Base-by-base conservation (phyloP, 2,113 vertebrate species). In the Sinocyclocheilus grahami region DNA sequence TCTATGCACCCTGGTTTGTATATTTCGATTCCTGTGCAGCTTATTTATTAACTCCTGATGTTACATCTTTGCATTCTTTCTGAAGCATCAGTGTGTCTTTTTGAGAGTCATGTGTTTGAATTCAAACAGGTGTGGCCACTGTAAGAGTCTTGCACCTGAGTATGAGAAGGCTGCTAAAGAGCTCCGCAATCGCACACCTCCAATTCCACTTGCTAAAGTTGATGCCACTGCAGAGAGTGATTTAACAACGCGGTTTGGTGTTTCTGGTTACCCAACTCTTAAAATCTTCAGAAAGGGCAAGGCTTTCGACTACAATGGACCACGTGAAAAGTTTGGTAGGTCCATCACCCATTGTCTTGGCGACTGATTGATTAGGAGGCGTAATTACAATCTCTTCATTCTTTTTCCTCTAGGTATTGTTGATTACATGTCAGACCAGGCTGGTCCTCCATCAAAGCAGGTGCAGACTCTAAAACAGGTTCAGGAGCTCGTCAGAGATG, bases 211-310 rank as follows among this genome's bases (percentile, higher is more conserved):
- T 88, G 98, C 97, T 46, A 99, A 99, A 89, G 96, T 99, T 0
- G 97, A 99, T 0, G 97, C 96, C 85, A 99, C 92, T 0, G 92
- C 91, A 5, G 97, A 99, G 90, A 91, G 24, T 0, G 97, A 98
- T 1, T 72, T 99, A 0, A 97, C 96, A 16, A 93, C 95, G 63
- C 96, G 94, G 37, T 99, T 98, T 20, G 95, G 89, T 0, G 97
- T 99, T 5, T 93, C 96, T 0, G 96, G 98, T 24, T 99, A 97
- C 86, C 98, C 98, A 67, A 96, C 97, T 1, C 94, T 99, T 75
- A 99, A 99, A 92, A 97, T 99, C 65, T 99, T 99, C 92, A 97
- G 98, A 89, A 98, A 95, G 88, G 98, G 98, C 51, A 98, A 96
- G 82, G 87, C 92, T 63, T 99, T 97, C 0, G 97, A 97, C 24